Evolutionary conservation across 2,888 invertebrate species (phyloP).

Genomic region (Antitype chi): DNA sequence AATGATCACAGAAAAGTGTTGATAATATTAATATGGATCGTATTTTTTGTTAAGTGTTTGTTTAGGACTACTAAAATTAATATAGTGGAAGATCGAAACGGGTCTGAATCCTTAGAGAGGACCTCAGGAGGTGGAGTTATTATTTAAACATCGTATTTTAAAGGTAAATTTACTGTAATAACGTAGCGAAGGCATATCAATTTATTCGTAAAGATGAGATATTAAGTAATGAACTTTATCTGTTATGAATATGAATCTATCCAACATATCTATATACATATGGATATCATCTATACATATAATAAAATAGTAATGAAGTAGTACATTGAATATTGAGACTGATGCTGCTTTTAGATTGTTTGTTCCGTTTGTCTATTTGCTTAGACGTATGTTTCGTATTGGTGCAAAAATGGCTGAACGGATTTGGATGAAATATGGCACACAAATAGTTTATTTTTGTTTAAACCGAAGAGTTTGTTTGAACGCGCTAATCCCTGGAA

Average conservation of each 20-base stretch:
- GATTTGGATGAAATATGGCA: too few species aligned
- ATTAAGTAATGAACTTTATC: not conserved
- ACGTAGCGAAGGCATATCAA: not conserved
- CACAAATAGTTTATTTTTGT: too few species aligned
- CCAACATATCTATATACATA: too few species aligned
- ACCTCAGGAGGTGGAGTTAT: not conserved
- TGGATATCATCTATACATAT: too few species aligned
- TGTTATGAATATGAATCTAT: not conserved
- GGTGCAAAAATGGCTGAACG: too few species aligned
- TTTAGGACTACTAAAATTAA: slow-evolving; percentile 6
- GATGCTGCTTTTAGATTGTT: too few species aligned
- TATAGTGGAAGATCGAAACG: not conserved
- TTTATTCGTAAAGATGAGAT: not conserved
- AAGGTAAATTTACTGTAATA: not conserved
- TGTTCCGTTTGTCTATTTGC: too few species aligned
- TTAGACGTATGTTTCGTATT: too few species aligned
- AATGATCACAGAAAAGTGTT: not conserved
- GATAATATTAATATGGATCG: not conserved
- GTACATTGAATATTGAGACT: too few species aligned
- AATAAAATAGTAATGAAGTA: too few species aligned
- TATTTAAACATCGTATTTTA: slow-evolving; percentile 7
- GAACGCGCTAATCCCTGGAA: too few species aligned
- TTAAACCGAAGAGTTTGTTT: too few species aligned
- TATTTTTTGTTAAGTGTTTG: not conserved
- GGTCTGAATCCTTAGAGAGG: not conserved